phyloP scores from a whole-genome alignment of 2,797 vertebrate genomes.

The Jordanella pulchra region DNA sequence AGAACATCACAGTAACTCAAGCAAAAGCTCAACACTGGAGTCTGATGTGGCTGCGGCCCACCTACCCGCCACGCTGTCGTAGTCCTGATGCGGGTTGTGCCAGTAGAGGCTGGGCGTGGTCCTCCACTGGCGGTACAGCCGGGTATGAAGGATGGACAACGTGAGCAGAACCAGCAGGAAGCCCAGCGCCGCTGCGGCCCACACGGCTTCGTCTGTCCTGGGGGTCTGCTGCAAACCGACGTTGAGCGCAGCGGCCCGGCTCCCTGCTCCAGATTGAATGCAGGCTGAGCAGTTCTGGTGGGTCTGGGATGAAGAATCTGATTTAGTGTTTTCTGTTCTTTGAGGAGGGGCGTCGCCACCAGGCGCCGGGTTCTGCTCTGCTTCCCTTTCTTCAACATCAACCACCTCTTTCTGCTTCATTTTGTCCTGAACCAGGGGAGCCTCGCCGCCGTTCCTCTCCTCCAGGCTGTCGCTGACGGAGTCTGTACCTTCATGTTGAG shows the following conservation, averaged over 20 bases:
- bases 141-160: constrained; percentile 86
- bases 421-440: not conserved
- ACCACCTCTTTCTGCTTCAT: constrained; percentile 25
- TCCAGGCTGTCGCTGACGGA: not conserved
- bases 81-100: constrained; percentile 77
- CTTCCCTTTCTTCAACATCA: constrained; percentile 58
- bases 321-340: not conserved
- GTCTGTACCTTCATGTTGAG: constrained; percentile 17
- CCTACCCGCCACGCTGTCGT: constrained; percentile 87
- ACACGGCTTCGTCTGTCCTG: constrained; percentile 85
- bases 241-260: not conserved
- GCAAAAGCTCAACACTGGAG: not conserved
- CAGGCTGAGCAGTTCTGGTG: constrained; percentile 36
- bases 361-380: constrained; percentile 11
- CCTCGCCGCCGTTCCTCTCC: not conserved
- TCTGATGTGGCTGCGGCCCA: not conserved
- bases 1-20: not conserved
- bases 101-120: constrained; percentile 86
- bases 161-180: constrained; percentile 87
- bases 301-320: constrained; percentile 11
- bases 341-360: not conserved
- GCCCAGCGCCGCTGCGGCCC: constrained; percentile 88
- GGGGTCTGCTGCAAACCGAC: constrained; percentile 63
- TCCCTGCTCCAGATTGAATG: not conserved
- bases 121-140: constrained; percentile 87